Evolutionary conservation across 2,888 invertebrate genomes (phyloP), one percentile per base, ranked within the genome.

Genomic region (Andrena hattorfiana): DNA sequence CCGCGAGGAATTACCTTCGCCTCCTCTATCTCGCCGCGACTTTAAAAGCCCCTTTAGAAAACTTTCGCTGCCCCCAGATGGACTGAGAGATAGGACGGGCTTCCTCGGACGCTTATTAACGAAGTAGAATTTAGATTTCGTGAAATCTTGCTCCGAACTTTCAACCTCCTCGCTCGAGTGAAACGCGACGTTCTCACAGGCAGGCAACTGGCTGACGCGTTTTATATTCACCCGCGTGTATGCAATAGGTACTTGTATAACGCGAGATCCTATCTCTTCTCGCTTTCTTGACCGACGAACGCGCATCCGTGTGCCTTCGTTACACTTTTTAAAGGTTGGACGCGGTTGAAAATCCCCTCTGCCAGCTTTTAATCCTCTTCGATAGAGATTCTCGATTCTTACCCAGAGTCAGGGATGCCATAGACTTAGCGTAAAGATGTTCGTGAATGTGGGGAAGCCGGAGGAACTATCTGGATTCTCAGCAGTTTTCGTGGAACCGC

Each of bases 101-200:
- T 64, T 71, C 26, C 42, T 32, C n/a, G 66, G 74, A 70, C 20
- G 71, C 66, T 75, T 78, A 81, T 86, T 86, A 86, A 85, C 81
- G 75, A 87, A 87, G 71, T 71, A 64, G 85, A 71, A 85, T 87
- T 83, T 80, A 74, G 83, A 83, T 84, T 71, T 54, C 56, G 64
- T 30, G 68, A 60, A 64, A 76, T 10, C 62, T 71, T 60, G 70
- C 68, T 20, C 35, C 7, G 48, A 72, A 81, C 86, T 84, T 83
- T 68, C 76, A 70, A 83, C 80, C 83, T 75, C 74, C 35, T 54
- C 49, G 35, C 51, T 63, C 75, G 35, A 68, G 84, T 78, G 84
- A 84, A 83, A 75, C 83, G 59, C 73, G 49, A 35, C 69, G 64
- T 83, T 78, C 78, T 42, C 78, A 42, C 42, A 42, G 1, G 0